These are phyloP conservation scores for Silurus lanzhouensis DNA, from an alignment of 2,797 vertebrate genomes.

Conservation along the genomic window DNA sequence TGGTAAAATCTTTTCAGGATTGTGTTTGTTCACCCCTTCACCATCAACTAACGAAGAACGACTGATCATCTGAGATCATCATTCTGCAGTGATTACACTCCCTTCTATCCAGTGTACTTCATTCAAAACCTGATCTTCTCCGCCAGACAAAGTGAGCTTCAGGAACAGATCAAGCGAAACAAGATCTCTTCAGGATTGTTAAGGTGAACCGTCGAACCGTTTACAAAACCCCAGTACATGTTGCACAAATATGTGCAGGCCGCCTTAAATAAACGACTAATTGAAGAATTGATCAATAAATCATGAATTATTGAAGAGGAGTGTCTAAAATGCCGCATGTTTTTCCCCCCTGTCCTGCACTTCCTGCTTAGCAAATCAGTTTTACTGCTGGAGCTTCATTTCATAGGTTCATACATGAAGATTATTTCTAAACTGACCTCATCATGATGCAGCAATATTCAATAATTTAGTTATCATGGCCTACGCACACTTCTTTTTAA, in stretches of 20 bases:
- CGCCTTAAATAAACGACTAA: constrained; percentile 35
- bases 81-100: neutral
- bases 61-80: neutral
- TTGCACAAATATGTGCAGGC: neutral
- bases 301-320: constrained; percentile 37
- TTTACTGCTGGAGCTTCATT: neutral
- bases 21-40: neutral
- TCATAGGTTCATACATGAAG: neutral
- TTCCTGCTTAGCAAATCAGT: neutral
- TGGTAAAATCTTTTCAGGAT: too few species aligned
- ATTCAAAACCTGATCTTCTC: neutral
- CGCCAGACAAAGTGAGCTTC: neutral
- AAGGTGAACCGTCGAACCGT: neutral
- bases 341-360: neutral
- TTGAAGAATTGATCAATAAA: constrained; percentile 43
- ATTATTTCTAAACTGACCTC: neutral
- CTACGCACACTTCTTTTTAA: too few species aligned
- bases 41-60: neutral
- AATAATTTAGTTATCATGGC: too few species aligned
- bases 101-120: neutral
- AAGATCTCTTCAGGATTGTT: neutral
- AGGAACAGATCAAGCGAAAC: neutral
- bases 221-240: neutral
- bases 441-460: too few species aligned
- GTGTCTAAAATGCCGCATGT: constrained; percentile 10